Evolutionary conservation across 2,113 vertebrate genomes (phyloP).

Genomic region (Heterocephalus glaber): DNA sequence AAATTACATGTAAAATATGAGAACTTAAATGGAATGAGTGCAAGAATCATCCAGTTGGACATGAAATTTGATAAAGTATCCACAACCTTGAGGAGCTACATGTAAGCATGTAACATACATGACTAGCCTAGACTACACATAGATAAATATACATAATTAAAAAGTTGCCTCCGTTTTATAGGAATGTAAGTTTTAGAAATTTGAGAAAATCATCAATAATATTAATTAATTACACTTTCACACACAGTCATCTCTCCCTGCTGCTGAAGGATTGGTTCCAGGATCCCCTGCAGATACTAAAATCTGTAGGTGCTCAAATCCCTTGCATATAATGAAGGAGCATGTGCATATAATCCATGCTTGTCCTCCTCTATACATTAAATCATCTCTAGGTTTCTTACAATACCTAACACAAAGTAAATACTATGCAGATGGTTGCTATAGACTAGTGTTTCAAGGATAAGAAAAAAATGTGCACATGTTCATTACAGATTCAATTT

Average conservation of each 20-base stretch:
- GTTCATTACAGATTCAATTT: background rate
- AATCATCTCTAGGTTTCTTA: background rate
- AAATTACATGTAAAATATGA: background rate
- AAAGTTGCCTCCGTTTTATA: background rate
- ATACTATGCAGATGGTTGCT: background rate
- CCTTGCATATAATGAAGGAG: background rate
- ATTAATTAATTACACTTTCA: background rate
- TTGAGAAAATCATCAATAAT: background rate
- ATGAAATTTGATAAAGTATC: background rate
- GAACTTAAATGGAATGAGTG: background rate
- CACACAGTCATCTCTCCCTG: background rate
- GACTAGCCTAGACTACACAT: background rate
- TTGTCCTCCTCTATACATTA: no score
- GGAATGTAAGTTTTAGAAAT: background rate
- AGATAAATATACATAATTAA: no score
- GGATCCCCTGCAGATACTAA: background rate
- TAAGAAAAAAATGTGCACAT: background rate
- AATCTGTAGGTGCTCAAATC: fast-evolving
- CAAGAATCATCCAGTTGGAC: background rate
- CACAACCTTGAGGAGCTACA: background rate
- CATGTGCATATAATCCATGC: background rate
- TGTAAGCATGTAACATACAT: background rate
- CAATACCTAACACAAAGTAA: background rate
- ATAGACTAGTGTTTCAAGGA: background rate
- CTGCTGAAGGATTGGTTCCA: no score